Percentiles rank a stretch among this genome's conserved stretches.
phyloP scores from a whole-genome alignment of 1,140 invertebrate genomes.

The Teleopsis dalmanni region DNA sequence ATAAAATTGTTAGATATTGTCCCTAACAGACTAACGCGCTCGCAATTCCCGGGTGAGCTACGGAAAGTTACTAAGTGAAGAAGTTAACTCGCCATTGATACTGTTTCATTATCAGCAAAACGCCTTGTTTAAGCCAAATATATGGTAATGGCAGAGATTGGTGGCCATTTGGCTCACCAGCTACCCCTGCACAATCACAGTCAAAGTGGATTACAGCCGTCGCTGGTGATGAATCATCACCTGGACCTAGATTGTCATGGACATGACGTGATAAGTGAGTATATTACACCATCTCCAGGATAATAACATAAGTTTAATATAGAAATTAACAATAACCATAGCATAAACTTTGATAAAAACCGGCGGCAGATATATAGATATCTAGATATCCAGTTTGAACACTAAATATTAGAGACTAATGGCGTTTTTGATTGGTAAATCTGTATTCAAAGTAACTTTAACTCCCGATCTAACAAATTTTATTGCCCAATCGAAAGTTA shows the following conservation, averaged over 20 bases:
- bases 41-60: too few species aligned
- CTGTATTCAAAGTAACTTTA: too few species aligned
- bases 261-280: conserved; percentile 45
- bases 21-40: too few species aligned
- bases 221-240: conserved; percentile 53
- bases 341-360: background rate
- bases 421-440: too few species aligned
- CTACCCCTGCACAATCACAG: conserved; percentile 50
- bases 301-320: background rate
- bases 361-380: too few species aligned
- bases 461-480: too few species aligned
- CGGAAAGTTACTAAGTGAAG: too few species aligned
- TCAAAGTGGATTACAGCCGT: conserved; percentile 51
- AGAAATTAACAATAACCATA: background rate
- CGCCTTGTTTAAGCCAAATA: conserved; percentile 39
- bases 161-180: conserved; percentile 53
- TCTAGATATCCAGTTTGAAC: too few species aligned
- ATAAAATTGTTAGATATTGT: too few species aligned
- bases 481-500: too few species aligned
- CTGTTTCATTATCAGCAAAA: conserved; percentile 15
- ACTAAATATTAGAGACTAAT: too few species aligned
- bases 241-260: conserved; percentile 45
- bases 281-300: conserved; percentile 1
- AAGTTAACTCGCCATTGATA: too few species aligned
- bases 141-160: conserved; percentile 55